A percentile compares a stretch with the other conserved stretches of the same genome.
Evolutionary conservation across 1,140 invertebrate genomes (phyloP).

Genomic region (Calliphora vicina): DNA sequence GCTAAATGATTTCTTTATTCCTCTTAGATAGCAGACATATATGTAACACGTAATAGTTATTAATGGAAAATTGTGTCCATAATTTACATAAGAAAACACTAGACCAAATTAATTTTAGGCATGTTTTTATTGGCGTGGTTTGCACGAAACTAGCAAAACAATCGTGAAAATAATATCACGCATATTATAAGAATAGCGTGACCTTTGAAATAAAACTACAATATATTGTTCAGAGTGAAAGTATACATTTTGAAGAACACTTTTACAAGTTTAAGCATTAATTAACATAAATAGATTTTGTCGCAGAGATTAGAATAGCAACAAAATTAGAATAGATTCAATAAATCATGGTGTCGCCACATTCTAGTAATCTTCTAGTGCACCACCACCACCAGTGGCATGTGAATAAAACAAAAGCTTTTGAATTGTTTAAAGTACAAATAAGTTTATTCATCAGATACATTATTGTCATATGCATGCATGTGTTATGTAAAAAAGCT

Average conservation of each 20-base stretch:
- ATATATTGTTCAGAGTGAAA: not conserved
- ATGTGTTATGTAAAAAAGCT: not conserved
- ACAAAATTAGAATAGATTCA: not conserved
- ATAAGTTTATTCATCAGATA: not conserved
- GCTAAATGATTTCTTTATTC: too few relatives aligned
- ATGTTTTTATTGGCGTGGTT: not conserved
- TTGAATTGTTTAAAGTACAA: not conserved
- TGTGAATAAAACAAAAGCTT: not conserved
- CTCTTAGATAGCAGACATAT: too few relatives aligned
- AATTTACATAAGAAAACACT: not conserved
- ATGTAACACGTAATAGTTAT: not conserved
- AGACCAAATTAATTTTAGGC: not conserved
- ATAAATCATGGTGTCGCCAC: not conserved
- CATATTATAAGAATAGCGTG: constrained; percentile 17
- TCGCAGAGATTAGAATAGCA: not conserved
- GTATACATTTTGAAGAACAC: constrained; percentile 2
- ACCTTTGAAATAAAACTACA: not conserved
- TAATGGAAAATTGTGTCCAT: not conserved
- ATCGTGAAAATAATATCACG: not conserved
- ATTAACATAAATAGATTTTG: constrained; percentile 31
- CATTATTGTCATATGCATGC: not conserved
- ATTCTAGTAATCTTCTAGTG: not conserved
- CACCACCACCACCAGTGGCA: not conserved
- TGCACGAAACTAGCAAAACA: not conserved
- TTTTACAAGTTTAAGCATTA: constrained; percentile 32